phyloP scores from a whole-genome alignment of 2,888 invertebrate genomes.

The Notocelia uddmanniana region DNA sequence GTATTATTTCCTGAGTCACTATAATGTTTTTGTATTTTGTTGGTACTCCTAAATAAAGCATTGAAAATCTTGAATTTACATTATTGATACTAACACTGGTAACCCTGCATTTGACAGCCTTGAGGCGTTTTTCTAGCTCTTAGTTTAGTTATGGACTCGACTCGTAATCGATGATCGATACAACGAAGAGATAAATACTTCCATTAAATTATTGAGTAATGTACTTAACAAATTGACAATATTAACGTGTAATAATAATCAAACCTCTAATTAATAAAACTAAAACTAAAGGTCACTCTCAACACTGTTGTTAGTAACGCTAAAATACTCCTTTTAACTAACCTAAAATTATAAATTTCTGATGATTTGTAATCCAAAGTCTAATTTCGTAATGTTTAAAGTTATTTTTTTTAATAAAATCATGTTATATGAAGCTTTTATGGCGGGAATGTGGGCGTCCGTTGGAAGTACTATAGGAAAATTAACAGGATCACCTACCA shows the following conservation, averaged over 20 bases:
- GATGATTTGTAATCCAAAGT: too few relatives aligned
- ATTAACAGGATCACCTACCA: constrained; percentile 79
- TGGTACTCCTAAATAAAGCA: too few relatives aligned
- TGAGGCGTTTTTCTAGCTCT: background rate
- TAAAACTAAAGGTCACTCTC: background rate
- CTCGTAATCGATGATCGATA: background rate
- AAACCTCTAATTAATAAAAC: background rate
- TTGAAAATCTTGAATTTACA: background rate
- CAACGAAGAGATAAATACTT: background rate
- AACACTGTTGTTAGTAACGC: background rate
- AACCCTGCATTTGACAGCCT: background rate
- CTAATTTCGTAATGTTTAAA: background rate
- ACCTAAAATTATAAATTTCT: constrained; percentile 24
- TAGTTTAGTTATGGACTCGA: background rate
- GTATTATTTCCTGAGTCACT: too few relatives aligned
- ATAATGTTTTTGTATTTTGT: too few relatives aligned
- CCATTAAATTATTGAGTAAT: background rate
- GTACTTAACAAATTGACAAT: background rate
- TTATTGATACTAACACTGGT: background rate
- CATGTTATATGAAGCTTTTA: constrained; percentile 81
- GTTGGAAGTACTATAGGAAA: constrained; percentile 88
- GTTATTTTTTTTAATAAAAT: constrained; percentile 36
- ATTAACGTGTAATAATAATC: background rate
- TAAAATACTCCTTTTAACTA: background rate
- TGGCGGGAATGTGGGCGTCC: constrained; percentile 87